Evolutionary conservation across 2,113 vertebrate species (phyloP).

Genomic region (Perca schrenkii): DNA sequence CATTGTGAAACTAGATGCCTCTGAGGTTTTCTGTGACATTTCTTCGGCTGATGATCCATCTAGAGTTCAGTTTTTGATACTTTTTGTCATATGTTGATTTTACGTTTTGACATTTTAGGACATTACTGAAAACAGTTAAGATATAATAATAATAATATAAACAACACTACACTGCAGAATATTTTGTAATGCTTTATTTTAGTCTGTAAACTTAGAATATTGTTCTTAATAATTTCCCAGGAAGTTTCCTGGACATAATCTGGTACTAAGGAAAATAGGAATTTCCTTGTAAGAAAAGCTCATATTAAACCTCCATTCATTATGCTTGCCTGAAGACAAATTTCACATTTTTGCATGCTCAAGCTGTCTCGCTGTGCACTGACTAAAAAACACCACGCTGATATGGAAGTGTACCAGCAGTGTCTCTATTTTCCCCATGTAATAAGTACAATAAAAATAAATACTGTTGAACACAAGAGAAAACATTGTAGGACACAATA

Average conservation of each 20-base stretch:
- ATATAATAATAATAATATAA: not conserved
- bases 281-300: not conserved
- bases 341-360: constrained; percentile 4
- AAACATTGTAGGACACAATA: too few species aligned
- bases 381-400: not conserved
- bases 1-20: not conserved
- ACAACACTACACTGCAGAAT: not conserved
- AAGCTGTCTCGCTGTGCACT: not conserved
- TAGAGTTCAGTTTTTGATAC: not conserved
- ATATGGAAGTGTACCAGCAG: not conserved
- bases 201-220: too few species aligned
- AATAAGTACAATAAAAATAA: not conserved
- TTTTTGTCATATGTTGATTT: too few species aligned
- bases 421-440: not conserved
- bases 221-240: not conserved
- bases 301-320: not conserved
- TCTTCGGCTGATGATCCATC: not conserved
- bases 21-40: not conserved
- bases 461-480: too few species aligned
- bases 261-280: not conserved
- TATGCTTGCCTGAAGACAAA: not conserved
- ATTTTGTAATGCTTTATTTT: not conserved
- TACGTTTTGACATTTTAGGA: not conserved
- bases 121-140: not conserved
- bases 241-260: not conserved